Evolutionary conservation across 1,140 invertebrate species (phyloP).

Genomic region (Rhagoletis zephyria): DNA sequence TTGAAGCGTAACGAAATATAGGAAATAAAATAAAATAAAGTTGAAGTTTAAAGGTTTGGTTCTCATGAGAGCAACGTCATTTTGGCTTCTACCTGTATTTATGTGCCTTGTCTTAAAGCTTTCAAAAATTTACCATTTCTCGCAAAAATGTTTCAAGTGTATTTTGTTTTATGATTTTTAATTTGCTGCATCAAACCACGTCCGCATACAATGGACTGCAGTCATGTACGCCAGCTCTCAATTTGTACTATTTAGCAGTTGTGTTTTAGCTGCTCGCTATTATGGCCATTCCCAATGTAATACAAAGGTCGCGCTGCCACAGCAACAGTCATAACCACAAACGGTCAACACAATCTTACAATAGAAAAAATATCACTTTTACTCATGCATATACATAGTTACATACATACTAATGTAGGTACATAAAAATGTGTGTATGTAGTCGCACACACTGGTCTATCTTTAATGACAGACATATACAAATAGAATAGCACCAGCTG

Average conservation of each 20-base stretch:
- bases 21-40: too few species aligned
- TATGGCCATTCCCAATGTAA: slow-evolving; percentile 4
- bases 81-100: too few species aligned
- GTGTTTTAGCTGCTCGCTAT: slow-evolving; percentile 7
- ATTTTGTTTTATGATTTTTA: background rate
- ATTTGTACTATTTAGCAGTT: slow-evolving; percentile 20
- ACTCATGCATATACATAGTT: background rate
- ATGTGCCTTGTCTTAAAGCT: too few species aligned
- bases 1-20: too few species aligned
- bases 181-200: slow-evolving; percentile 1
- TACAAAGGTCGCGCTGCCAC: slow-evolving; percentile 13
- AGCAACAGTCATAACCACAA: background rate
- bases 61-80: too few species aligned
- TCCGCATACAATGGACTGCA: background rate
- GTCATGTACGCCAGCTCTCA: background rate
- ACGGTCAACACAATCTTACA: background rate
- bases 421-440: background rate
- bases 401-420: background rate
- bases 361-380: background rate
- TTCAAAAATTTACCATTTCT: too few species aligned
- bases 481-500: background rate
- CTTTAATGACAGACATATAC: background rate
- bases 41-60: too few species aligned
- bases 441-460: background rate
- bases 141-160: background rate